Conservation (phyloP, 2,888 invertebrate genomes). For the Tetrapedia diversipes region DNA sequence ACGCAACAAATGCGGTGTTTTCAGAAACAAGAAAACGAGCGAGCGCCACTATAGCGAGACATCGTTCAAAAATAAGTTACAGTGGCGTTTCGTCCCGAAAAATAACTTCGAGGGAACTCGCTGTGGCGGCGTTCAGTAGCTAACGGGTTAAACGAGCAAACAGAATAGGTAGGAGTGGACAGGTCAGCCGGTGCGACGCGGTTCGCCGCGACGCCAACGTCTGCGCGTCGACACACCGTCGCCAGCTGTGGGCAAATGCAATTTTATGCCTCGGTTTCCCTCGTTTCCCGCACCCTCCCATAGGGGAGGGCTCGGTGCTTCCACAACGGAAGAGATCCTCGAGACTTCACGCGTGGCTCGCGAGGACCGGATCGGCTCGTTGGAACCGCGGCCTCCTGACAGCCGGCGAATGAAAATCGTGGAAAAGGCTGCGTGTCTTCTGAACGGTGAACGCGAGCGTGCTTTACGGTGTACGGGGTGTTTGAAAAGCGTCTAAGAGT, state of each 20-base stretch:
- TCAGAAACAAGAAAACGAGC: too few species aligned
- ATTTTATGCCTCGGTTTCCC: conserved; percentile 70
- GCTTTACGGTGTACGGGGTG: not conserved
- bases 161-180: not conserved
- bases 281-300: conserved; percentile 34
- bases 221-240: conserved; percentile 33
- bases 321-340: conserved; percentile 42
- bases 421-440: conserved; percentile 8
- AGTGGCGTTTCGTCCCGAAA: too few species aligned
- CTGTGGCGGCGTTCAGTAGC: too few species aligned
- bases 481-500: too few species aligned
- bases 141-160: conserved; percentile 62
- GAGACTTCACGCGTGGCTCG: conserved; percentile 54
- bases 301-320: conserved; percentile 12
- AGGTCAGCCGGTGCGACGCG: conserved; percentile 5
- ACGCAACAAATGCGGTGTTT: too few species aligned
- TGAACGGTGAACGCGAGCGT: not conserved
- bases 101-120: too few species aligned
- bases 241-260: conserved; percentile 62
- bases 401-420: conserved; percentile 12
- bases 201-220: conserved; percentile 27
- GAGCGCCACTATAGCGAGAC: too few species aligned
- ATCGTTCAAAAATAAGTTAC: too few species aligned
- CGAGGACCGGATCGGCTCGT: conserved; percentile 34
- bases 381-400: conserved; percentile 11